A percentile compares a stretch with the other conserved stretches of the same genome.
These are phyloP conservation scores for Caenorhabditis doughertyi DNA, from an alignment of 2,888 invertebrate species.

Conservation along the genomic window DNA sequence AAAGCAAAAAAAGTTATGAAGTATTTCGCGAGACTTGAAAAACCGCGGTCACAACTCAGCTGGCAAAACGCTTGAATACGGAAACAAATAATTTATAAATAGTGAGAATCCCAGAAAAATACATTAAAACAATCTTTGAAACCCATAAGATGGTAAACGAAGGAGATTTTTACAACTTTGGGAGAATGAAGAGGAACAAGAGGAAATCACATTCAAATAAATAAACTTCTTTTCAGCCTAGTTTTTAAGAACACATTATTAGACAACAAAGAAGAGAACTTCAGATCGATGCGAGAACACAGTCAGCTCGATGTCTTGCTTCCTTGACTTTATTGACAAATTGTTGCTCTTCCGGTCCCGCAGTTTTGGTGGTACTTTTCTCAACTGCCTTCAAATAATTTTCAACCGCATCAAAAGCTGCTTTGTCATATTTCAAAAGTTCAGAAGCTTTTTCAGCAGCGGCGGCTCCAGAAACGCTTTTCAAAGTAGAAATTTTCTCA, in stretches of 20 bases:
- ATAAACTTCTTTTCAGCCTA: slow-evolving; percentile 28
- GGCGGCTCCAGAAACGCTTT: slow-evolving; percentile 69
- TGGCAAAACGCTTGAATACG: neutral
- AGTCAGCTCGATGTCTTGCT: slow-evolving; percentile 68
- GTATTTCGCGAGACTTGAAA: slow-evolving; percentile 41
- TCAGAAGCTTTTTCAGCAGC: slow-evolving; percentile 85
- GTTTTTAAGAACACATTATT: slow-evolving; percentile 29
- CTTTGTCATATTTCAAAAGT: slow-evolving; percentile 86
- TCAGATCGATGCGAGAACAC: slow-evolving; percentile 60
- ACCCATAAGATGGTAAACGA: slow-evolving; percentile 44
- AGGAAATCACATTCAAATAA: slow-evolving; percentile 30
- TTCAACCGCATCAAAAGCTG: slow-evolving; percentile 82
- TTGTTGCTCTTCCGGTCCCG: slow-evolving; percentile 69
- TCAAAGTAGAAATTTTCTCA: slow-evolving; percentile 22
- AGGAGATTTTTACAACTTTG: slow-evolving; percentile 50
- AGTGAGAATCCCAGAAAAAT: slow-evolving; percentile 39
- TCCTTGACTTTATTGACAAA: slow-evolving; percentile 70
- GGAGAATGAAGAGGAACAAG: slow-evolving; percentile 13
- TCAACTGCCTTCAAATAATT: slow-evolving; percentile 84
- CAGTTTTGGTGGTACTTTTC: slow-evolving; percentile 66
- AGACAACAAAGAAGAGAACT: neutral
- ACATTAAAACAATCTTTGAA: slow-evolving; percentile 47
- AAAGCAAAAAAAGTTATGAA: neutral
- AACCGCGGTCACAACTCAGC: slow-evolving; percentile 18
- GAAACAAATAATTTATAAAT: slow-evolving; percentile 30